phyloP scores from a whole-genome alignment of 1,140 invertebrate species.

The Zaprionus tsacasi region DNA sequence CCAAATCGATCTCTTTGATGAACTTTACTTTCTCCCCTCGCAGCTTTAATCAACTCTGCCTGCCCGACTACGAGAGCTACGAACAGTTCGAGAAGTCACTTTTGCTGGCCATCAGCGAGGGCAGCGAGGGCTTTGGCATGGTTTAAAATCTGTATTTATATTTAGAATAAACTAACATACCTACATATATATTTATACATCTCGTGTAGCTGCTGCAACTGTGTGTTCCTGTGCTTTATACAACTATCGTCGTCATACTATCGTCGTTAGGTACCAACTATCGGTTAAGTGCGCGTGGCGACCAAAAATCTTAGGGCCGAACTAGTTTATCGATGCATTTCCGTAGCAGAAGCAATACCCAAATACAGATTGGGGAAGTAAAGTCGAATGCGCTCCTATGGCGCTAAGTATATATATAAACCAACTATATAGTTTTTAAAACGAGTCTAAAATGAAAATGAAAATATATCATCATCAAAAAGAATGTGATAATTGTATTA shows the following conservation, averaged over 20 bases:
- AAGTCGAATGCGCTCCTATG: constrained; percentile 18
- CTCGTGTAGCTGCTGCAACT: constrained; percentile 59
- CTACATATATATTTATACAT: constrained; percentile 9
- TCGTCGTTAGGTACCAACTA: constrained; percentile 50
- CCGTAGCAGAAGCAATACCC: not conserved
- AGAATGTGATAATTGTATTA: constrained; percentile 82
- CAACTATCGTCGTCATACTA: constrained; percentile 43
- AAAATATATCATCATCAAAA: constrained; percentile 81
- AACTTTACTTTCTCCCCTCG: constrained; percentile 23
- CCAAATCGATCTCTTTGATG: not conserved
- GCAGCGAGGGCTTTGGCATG: constrained; percentile 97
- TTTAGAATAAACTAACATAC: constrained; percentile 2
- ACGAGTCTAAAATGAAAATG: constrained; percentile 56
- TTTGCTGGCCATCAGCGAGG: constrained; percentile 96
- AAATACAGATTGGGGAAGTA: constrained; percentile 11
- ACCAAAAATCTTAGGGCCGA: constrained; percentile 33
- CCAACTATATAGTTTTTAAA: constrained; percentile 38
- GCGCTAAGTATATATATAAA: constrained; percentile 38
- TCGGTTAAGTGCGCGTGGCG: constrained; percentile 53
- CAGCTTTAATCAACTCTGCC: constrained; percentile 97
- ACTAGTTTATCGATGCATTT: constrained; percentile 23
- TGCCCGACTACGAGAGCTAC: constrained; percentile 97
- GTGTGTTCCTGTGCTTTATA: constrained; percentile 75
- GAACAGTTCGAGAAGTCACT: constrained; percentile 96
- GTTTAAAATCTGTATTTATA: constrained; percentile 85